phyloP scores from a whole-genome alignment of 1,140 invertebrate genomes.

The Coelopa frigida region DNA sequence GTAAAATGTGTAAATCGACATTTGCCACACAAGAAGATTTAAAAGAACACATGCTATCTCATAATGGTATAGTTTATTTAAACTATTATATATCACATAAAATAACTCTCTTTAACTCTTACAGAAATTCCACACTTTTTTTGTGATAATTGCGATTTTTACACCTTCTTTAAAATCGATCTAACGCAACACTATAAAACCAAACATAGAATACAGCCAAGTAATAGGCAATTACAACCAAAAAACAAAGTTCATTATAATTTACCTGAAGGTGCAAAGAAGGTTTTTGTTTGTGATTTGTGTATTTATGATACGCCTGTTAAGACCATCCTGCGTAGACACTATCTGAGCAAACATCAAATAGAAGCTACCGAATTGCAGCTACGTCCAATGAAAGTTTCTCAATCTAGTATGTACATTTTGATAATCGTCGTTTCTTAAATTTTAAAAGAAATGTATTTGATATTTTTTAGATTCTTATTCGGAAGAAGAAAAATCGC shows the following conservation, averaged over 20 bases:
- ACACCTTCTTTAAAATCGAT: conserved; percentile 30
- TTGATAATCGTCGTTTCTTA: too few species aligned
- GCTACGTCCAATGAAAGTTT: too few species aligned
- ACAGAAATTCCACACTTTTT: conserved; percentile 38
- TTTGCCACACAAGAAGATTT: conserved; percentile 27
- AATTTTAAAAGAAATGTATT: too few species aligned
- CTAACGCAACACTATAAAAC: conserved; percentile 30
- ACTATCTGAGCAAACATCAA: conserved; percentile 26
- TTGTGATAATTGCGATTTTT: conserved; percentile 33
- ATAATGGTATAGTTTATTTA: conserved; percentile 22
- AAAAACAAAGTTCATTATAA: conserved; percentile 11
- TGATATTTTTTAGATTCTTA: too few species aligned
- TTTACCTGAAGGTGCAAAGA: too few species aligned
- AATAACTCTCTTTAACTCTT: background rate
- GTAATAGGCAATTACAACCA: conserved; percentile 13
- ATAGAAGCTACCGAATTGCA: conserved; percentile 28
- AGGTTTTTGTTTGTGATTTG: conserved; percentile 29
- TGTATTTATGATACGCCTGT: conserved; percentile 30
- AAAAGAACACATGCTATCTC: conserved; percentile 36
- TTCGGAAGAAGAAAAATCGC: background rate
- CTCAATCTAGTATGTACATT: too few species aligned
- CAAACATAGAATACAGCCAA: conserved; percentile 20
- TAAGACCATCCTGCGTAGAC: conserved; percentile 15
- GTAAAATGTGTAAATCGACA: conserved; percentile 13
- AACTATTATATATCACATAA: background rate